Evolutionary conservation across 2,888 invertebrate species (phyloP), one percentile per base, ranked within the genome.

Genomic region (Hirtodrosophila duncani): DNA sequence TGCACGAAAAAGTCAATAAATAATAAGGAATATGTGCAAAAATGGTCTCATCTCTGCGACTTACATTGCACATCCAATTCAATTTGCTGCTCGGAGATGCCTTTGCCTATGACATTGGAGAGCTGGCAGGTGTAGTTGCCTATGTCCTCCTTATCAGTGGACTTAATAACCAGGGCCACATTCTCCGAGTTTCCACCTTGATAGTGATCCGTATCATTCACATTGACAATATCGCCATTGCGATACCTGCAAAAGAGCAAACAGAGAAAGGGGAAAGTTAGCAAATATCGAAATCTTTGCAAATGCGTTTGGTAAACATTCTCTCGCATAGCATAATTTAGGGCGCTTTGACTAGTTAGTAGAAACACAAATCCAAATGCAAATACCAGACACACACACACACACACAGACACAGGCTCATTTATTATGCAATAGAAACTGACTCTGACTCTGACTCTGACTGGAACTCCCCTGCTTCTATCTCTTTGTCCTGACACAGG

Each of bases 71-170:
- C 93, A 83, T 94, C 92, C 41, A 97, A 91, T 71, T 91, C 90
- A 45, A 94, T 91, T 68, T 88, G 89, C 24, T 92, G 91, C n/a
- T 91, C 90, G 6, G 95, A 93, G 62, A 90, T 89, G 6, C 92
- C 91, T 34, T 91, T 89, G 3, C 95, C 96, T 17, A 96, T 93
- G 17, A 89, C 90, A 84, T 98, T 98, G 63, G 91, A 89, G 33
- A 96, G 89, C 55, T 91, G 88, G 82, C 97, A 97, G 16, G 91
- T 91, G 86, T 97, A 98, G 77, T 92, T 91, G 38, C 96, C 97
- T 87, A 93, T 92, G 86, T 97, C 97, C 1, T 89, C 89, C 6
- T 94, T 90, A 1, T 90, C 90, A 0, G 95, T 91, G 68, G 94
- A 92, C 75, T 90, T 90, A 66, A 97, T 93, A 51, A 92, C 90